Base-by-base conservation (phyloP, 1,140 invertebrate genomes). In the Solenopsis fugax region DNA sequence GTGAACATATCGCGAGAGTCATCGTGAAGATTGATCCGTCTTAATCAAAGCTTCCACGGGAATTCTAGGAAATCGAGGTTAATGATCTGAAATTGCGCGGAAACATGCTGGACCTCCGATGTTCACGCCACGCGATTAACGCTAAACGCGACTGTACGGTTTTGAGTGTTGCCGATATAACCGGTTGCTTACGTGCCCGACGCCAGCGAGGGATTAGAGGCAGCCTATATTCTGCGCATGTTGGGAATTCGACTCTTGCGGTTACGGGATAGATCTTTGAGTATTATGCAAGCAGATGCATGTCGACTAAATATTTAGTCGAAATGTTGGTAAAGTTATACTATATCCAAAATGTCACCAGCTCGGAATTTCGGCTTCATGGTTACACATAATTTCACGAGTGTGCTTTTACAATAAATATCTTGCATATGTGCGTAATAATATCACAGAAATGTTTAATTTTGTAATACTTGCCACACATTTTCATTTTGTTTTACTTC, bases 301-400 rank as follows among this genome's bases (percentile, higher is more conserved):
- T 84, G 80, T 84, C 54, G 45, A 50, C 54, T 84, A 84, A 84
- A 84, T 84, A 84, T 84, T 84, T 84, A 75, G 54, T 45, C 45
- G 65, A 60, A 75, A 75, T 48, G 69, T 67, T 24, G 21, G 24
- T 18, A 37, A 72, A 84, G 67, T 75, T 84, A 60, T 76, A 60
- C 41, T 50, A 24, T 41, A 73, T 12, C 24, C 29, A 29, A 84
- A 73, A 84, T 50, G 80, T 84, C 69, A 84, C 7, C 45, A 4
- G 7, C 12, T 50, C 4, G 54, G 60, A 75, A 62, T 60, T 21
- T 73, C 24, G 18, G 60, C 41, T n/a, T 73, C 41, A 56, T 13
- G 24, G 21, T 24, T 29, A 21, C 65, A 24, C 37, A 48, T n/a
- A 73, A 82, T 21, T 82, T 73, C 13, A 41, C n/a, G 41, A 13